Evolutionary conservation across 2,888 invertebrate genomes (phyloP).

Genomic region (Cetonia aurata): DNA sequence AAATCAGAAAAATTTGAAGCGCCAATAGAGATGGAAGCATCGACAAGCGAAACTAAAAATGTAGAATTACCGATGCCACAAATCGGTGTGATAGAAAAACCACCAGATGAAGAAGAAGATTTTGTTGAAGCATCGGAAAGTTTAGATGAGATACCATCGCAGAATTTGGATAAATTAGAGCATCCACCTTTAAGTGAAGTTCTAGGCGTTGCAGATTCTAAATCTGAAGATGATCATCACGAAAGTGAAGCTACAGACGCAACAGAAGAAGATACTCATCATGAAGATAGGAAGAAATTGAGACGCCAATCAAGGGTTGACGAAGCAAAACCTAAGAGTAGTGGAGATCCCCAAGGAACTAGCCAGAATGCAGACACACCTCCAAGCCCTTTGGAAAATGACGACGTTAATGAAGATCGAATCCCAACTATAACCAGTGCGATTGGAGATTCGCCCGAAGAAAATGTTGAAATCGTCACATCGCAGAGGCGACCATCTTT

Average conservation of each 20-base stretch:
- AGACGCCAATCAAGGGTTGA: constrained; percentile 16
- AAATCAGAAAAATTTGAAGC: neutral
- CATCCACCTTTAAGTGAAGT: neutral
- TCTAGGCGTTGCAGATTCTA: neutral
- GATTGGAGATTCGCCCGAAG: constrained; percentile 35
- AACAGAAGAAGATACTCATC: neutral
- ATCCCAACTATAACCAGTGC: constrained; percentile 6
- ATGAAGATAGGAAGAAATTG: constrained; percentile 25
- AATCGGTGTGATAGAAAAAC: neutral
- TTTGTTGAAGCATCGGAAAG: neutral
- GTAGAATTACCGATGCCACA: too few species aligned
- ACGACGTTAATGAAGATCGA: neutral
- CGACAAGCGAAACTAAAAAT: too few species aligned
- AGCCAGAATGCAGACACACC: neutral
- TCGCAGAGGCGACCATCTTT: constrained; percentile 49
- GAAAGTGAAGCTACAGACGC: neutral
- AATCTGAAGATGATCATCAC: neutral
- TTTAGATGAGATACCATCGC: too few species aligned
- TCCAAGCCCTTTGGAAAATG: too few species aligned
- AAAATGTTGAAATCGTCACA: constrained; percentile 48
- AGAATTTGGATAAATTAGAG: too few species aligned
- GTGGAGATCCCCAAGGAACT: too few species aligned
- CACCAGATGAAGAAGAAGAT: neutral
- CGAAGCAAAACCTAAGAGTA: neutral
- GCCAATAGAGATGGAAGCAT: too few species aligned